A percentile compares a stretch with the other conserved stretches of the same genome.
These are phyloP conservation scores for Brachionus plicatilis DNA, from an alignment of 1,140 invertebrate species.

Conservation along the genomic window DNA sequence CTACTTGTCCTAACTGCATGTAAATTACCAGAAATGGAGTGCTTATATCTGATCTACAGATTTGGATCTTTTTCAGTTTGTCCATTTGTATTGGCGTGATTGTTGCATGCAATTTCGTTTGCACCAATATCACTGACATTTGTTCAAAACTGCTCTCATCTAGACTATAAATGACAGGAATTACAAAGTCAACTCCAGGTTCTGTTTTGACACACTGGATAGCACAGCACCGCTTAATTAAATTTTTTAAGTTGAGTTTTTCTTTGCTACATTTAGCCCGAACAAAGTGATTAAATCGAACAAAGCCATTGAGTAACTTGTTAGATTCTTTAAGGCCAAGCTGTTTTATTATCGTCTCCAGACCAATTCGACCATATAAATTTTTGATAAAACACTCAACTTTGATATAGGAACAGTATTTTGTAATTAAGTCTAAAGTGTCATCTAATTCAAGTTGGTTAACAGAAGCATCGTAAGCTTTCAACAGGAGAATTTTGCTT, in stretches of 20 bases:
- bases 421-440: background rate
- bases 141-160: background rate
- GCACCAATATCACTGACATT: background rate
- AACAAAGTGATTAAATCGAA: constrained; percentile 7
- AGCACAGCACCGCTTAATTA: background rate
- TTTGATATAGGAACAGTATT: background rate
- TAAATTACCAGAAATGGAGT: background rate
- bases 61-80: background rate
- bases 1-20: no score
- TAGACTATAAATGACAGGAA: constrained; percentile 3
- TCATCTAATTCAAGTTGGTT: background rate
- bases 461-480: background rate
- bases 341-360: background rate
- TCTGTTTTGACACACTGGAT: background rate
- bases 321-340: background rate
- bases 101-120: background rate
- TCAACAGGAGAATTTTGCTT: background rate
- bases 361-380: background rate
- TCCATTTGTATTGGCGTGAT: background rate
- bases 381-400: background rate
- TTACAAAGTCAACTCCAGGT: background rate
- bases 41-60: background rate
- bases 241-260: background rate
- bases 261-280: background rate
- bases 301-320: background rate